These are phyloP conservation scores for Sebastes miniatus DNA, from an alignment of 2,797 vertebrate genomes.

Conservation along the genomic window DNA sequence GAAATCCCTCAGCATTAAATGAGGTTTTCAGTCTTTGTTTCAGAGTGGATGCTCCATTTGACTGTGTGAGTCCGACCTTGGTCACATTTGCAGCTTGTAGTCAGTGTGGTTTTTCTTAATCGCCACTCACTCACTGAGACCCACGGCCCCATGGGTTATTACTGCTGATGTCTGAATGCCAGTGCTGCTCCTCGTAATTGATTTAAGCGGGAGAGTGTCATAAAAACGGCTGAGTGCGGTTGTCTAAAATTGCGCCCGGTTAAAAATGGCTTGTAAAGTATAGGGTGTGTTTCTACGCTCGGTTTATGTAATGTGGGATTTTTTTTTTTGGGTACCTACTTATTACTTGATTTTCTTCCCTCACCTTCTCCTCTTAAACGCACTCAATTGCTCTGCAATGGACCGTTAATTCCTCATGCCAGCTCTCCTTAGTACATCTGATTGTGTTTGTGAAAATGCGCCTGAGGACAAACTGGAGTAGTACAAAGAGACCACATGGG, in stretches of 20 bases:
- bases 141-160: constrained; percentile 54
- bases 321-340: not conserved
- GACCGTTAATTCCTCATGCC: constrained; percentile 46
- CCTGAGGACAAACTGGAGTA: constrained; percentile 53
- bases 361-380: constrained; percentile 6
- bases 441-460: constrained; percentile 44
- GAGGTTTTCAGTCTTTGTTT: constrained; percentile 35
- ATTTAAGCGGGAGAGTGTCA: constrained; percentile 63
- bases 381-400: constrained; percentile 30
- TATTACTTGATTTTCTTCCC: constrained; percentile 19
- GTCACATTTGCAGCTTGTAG: constrained; percentile 38
- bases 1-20: constrained; percentile 9
- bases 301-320: constrained; percentile 26
- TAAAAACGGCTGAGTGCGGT: constrained; percentile 58
- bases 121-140: constrained; percentile 49
- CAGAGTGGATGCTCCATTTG: constrained; percentile 36
- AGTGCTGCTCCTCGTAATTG: constrained; percentile 58
- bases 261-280: constrained; percentile 62
- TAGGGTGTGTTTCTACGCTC: constrained; percentile 37
- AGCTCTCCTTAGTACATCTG: constrained; percentile 30
- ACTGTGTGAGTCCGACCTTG: constrained; percentile 17
- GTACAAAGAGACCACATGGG: constrained; percentile 50
- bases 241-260: constrained; percentile 53
- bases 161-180: constrained; percentile 47
- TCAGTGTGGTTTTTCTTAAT: constrained; percentile 50